These are phyloP conservation scores for Amphimedon queenslandica DNA, from an alignment of 37 sponge, comb jelly and placozoan species.

Conservation along the genomic window DNA sequence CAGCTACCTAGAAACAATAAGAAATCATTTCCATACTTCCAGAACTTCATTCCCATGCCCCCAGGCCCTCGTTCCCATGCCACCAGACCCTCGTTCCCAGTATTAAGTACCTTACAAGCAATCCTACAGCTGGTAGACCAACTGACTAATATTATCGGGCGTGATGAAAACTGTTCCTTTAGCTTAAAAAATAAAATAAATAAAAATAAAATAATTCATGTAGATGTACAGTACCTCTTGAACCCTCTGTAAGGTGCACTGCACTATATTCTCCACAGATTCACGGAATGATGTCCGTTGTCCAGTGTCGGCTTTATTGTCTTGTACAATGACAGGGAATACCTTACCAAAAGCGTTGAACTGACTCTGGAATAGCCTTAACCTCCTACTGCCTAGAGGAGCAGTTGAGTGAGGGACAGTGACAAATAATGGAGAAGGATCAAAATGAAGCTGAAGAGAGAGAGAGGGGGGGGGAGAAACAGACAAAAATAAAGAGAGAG, in stretches of 20 bases:
- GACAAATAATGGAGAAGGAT: conserved; percentile 58
- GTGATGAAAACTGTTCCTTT: conserved; percentile 33
- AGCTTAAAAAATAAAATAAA: conserved; percentile 14
- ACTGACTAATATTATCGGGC: conserved; percentile 51
- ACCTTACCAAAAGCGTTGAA: conserved; percentile 62
- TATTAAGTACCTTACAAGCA: conserved; percentile 51
- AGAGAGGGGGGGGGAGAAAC: not conserved
- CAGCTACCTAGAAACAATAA: conserved; percentile 48
- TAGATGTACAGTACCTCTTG: conserved; percentile 39
- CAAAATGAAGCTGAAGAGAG: conserved; percentile 44
- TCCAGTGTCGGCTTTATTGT: conserved; percentile 24
- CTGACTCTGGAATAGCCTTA: conserved; percentile 62
- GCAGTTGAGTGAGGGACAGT: conserved; percentile 53
- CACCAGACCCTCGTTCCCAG: no score
- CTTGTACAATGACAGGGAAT: conserved; percentile 53
- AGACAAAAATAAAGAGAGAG: not conserved
- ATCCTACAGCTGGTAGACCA: conserved; percentile 58
- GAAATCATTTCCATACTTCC: not conserved
- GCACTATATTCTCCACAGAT: conserved; percentile 29
- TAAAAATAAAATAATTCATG: not conserved
- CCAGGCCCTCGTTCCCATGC: no score
- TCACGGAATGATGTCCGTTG: conserved; percentile 20
- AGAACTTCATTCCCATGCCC: no score
- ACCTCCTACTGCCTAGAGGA: conserved; percentile 53
- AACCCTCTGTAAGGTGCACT: conserved; percentile 34